Evolutionary conservation across 2,888 invertebrate species (phyloP), one percentile per base, ranked within the genome.

Genomic region (Cryptus armator): DNA sequence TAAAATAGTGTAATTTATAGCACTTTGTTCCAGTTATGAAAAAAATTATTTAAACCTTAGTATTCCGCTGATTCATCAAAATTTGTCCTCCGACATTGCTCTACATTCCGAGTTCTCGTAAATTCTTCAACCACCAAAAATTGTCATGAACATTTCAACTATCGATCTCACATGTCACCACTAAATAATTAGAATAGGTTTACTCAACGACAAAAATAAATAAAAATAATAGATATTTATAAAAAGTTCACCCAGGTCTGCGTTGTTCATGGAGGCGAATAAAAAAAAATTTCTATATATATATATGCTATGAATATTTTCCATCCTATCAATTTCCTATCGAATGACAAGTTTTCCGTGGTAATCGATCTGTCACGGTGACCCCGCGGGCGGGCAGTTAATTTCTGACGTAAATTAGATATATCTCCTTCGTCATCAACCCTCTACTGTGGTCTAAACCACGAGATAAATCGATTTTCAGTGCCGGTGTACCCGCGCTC

Each of bases 381-480:
- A 85, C 80, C 80, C 80, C 14, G 76, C 37, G 85, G 80, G 72
- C 79, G 29, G 78, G 74, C 82, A 71, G 85, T 82, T 85, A 79
- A 85, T 85, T 81, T 82, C 79, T 85, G 85, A 85, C 82, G 75
- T 79, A 85, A 82, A 85, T 75, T 59, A 81, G 46, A 81, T 72
- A 75, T 81, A 71, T 66, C 19, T 46, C 74, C 64, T 70, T 79
- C 85, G 79, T 85, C 85, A 85, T 85, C 82, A 79, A 79, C 64
- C 79, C 78, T 71, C 56, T 43, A 19, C 72, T 46, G 70, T 59
- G 71, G 70, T 67, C 71, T 76, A 80, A 80, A 81, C 84, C 82
- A 66, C 78, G 67, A 81, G 86, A 80, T 83, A 86, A 86, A 81
- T 88, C 82, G 86, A 84, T 83, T 83, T 83, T 76, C 78, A 70